Percentiles rank a stretch among this genome's conserved stretches.
These are phyloP conservation scores for Esox masquinongy DNA, from an alignment of 2,797 vertebrate species.

Conservation along the genomic window DNA sequence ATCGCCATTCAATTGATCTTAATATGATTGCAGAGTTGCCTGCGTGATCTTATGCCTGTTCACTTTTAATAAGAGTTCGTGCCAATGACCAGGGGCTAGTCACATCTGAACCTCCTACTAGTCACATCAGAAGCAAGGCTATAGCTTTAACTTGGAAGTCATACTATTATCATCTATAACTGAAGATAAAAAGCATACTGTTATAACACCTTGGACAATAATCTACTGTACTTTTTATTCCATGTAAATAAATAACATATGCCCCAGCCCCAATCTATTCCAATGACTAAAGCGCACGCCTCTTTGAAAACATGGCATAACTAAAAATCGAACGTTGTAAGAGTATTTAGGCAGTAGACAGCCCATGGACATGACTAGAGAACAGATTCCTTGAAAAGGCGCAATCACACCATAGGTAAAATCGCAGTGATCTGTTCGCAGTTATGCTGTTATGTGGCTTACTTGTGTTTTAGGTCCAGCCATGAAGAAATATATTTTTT, in stretches of 20 bases:
- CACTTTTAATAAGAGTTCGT: conserved; percentile 68
- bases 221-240: neutral
- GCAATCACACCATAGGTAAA: conserved; percentile 28
- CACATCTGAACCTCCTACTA: conserved; percentile 60
- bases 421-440: conserved; percentile 9
- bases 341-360: conserved; percentile 1
- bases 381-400: conserved; percentile 26
- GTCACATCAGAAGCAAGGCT: conserved; percentile 32
- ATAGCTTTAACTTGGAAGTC: conserved; percentile 29
- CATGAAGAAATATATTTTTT: neutral
- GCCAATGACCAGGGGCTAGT: conserved; percentile 49
- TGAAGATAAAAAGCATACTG: conserved; percentile 22
- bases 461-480: conserved; percentile 43
- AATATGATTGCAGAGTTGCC: neutral
- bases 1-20: conserved; percentile 21
- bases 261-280: neutral
- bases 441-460: conserved; percentile 32
- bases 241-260: neutral
- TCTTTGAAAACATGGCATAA: neutral
- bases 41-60: conserved; percentile 23
- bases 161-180: conserved; percentile 32
- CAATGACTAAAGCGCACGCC: neutral
- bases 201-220: neutral
- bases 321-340: conserved; percentile 10
- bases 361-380: conserved; percentile 36